Evolutionary conservation across 2,797 vertebrate species (phyloP).

Genomic region (Gephyroberyx darwinii): DNA sequence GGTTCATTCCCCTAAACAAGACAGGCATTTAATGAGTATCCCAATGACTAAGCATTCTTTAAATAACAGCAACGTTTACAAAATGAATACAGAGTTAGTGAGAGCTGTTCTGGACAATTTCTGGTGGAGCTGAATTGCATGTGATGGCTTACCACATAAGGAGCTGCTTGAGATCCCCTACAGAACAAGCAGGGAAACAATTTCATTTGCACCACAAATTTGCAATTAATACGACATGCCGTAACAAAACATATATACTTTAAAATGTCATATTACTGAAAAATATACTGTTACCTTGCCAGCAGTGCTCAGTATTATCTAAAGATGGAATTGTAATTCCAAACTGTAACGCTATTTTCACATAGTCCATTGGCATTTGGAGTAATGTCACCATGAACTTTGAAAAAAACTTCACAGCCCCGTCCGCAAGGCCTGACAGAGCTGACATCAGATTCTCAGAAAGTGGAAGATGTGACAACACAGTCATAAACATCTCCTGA

Average conservation of each 20-base stretch:
- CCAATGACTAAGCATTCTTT: not conserved
- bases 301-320: conserved; percentile 70
- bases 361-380: conserved; percentile 71
- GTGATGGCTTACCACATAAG: conserved; percentile 81
- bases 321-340: conserved; percentile 73
- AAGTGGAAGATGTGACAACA: conserved; percentile 65
- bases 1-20: conserved; percentile 79
- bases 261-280: not conserved
- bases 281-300: conserved; percentile 71
- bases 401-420: conserved; percentile 57
- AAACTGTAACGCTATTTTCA: conserved; percentile 78
- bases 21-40: conserved; percentile 1
- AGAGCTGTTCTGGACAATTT: not conserved
- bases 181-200: conserved; percentile 31
- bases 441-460: conserved; percentile 58
- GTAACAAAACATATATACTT: not conserved
- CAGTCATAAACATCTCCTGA: conserved; percentile 60
- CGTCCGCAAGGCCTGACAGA: conserved; percentile 63
- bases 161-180: conserved; percentile 86
- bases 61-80: not conserved
- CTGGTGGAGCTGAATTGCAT: not conserved
- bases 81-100: conserved; percentile 5
- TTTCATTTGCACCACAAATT: not conserved
- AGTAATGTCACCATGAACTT: conserved; percentile 61
- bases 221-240: not conserved